Percentiles rank a stretch among this genome's conserved stretches.
phyloP scores from a whole-genome alignment of 2,888 invertebrate species.

The Gryllus longicercus region DNA sequence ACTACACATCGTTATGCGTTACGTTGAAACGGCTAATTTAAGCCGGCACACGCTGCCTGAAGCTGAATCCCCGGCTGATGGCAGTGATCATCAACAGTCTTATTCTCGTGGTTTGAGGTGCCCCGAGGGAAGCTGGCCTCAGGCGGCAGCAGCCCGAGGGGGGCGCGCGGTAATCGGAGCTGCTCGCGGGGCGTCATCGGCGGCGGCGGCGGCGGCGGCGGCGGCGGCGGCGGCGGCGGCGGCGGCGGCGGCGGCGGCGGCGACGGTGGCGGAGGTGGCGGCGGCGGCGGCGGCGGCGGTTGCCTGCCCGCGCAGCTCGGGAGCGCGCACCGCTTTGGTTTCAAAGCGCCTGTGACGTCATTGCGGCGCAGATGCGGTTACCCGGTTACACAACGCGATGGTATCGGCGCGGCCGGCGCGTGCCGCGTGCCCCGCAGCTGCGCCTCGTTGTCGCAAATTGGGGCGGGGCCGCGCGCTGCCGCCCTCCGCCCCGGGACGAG shows the following conservation, averaged over 20 bases:
- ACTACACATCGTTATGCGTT: too few relatives aligned
- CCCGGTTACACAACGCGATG: conserved; percentile 17
- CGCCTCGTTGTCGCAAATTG: neutral
- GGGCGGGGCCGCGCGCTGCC: neutral
- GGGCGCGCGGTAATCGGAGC: neutral
- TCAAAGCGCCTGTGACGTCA: neutral
- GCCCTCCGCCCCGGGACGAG: neutral
- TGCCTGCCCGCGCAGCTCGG: neutral
- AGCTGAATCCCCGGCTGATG: too few relatives aligned
- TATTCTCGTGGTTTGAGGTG: too few relatives aligned
- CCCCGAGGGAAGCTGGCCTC: too few relatives aligned
- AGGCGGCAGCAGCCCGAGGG: neutral
- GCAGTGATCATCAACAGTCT: too few relatives aligned
- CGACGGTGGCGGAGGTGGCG: neutral
- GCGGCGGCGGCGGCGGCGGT: neutral
- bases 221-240: neutral
- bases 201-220: neutral
- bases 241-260: too few relatives aligned
- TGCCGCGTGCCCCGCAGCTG: neutral
- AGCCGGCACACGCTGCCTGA: too few relatives aligned
- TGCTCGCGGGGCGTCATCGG: neutral
- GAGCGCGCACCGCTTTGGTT: neutral
- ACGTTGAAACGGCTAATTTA: too few relatives aligned
- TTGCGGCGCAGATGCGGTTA: neutral
- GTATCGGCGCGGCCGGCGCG: neutral